phyloP scores from a whole-genome alignment of 2,888 invertebrate genomes.

The Lepidonotus clava region DNA sequence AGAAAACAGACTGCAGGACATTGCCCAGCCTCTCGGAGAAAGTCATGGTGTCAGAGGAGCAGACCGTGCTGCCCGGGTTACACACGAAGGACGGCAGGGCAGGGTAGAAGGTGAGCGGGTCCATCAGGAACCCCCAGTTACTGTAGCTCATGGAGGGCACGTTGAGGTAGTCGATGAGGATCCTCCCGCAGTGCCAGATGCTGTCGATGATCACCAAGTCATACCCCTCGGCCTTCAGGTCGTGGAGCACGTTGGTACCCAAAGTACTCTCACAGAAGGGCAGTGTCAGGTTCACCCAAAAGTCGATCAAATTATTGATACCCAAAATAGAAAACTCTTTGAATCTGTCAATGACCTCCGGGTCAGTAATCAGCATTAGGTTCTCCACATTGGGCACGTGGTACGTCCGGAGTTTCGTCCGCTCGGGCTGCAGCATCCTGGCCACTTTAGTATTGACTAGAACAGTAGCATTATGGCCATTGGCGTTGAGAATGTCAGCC shows the following conservation, averaged over 20 bases:
- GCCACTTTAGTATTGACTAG: slow-evolving; percentile 4
- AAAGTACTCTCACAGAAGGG: slow-evolving; percentile 10
- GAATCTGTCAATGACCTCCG: neutral
- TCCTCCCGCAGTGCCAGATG: neutral
- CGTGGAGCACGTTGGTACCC: neutral
- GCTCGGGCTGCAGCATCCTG: neutral
- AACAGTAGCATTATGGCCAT: slow-evolving; percentile 35
- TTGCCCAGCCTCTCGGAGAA: neutral
- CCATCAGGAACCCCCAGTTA: neutral
- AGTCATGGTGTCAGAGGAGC: neutral
- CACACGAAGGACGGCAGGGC: slow-evolving; percentile 20
- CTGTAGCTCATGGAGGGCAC: neutral
- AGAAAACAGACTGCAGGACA: neutral
- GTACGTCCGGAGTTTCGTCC: neutral
- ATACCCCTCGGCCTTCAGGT: slow-evolving; percentile 6
- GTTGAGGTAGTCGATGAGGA: neutral
- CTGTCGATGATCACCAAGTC: slow-evolving; percentile 35
- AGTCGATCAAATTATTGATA: neutral
- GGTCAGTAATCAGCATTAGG: neutral
- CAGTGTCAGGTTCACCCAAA: neutral
- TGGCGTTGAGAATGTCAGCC: slow-evolving; percentile 17
- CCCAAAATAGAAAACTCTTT: neutral
- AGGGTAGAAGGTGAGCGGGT: neutral
- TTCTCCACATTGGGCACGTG: slow-evolving; percentile 2
- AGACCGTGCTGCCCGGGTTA: neutral